phyloP scores from a whole-genome alignment of 2,888 invertebrate genomes.

The Hololepta plana region DNA sequence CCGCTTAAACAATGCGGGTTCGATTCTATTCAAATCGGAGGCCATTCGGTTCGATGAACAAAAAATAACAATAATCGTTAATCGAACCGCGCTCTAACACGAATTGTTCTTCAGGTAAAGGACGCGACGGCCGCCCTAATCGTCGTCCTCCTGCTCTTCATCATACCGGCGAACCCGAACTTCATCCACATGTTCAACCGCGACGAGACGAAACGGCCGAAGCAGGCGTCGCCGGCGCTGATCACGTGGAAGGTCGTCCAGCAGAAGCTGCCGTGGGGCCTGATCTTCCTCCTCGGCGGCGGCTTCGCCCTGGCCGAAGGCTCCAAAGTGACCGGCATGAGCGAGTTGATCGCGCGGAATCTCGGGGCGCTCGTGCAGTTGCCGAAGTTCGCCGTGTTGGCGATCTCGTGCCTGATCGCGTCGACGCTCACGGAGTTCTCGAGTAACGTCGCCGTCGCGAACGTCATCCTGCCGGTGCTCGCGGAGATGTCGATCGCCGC shows the following conservation, averaged over 20 bases:
- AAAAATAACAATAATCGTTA: too few relatives aligned
- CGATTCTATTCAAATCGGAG: too few relatives aligned
- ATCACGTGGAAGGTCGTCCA: constrained; percentile 75
- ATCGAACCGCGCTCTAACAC: too few relatives aligned
- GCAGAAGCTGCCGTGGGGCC: constrained; percentile 78
- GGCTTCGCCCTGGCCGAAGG: constrained; percentile 85
- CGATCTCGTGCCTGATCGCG: constrained; percentile 60
- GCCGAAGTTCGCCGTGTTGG: constrained; percentile 43
- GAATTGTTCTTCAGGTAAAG: constrained; percentile 48
- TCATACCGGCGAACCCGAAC: constrained; percentile 62
- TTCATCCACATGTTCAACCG: constrained; percentile 50
- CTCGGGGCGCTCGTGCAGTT: constrained; percentile 46
- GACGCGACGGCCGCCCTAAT: constrained; percentile 72
- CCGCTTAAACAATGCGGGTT: too few relatives aligned
- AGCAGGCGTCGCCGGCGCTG: constrained; percentile 46
- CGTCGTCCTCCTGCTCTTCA: constrained; percentile 65
- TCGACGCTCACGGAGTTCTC: constrained; percentile 78
- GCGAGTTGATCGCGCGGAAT: constrained; percentile 52
- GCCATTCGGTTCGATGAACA: too few relatives aligned
- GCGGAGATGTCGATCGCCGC: constrained; percentile 48
- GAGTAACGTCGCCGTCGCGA: constrained; percentile 80
- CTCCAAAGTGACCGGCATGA: constrained; percentile 62
- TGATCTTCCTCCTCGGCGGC: constrained; percentile 73
- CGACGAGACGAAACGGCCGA: constrained; percentile 38
- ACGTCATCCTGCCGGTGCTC: constrained; percentile 69